Evolutionary conservation across 2,113 vertebrate genomes (phyloP).

Genomic region (Gulo gulo): DNA sequence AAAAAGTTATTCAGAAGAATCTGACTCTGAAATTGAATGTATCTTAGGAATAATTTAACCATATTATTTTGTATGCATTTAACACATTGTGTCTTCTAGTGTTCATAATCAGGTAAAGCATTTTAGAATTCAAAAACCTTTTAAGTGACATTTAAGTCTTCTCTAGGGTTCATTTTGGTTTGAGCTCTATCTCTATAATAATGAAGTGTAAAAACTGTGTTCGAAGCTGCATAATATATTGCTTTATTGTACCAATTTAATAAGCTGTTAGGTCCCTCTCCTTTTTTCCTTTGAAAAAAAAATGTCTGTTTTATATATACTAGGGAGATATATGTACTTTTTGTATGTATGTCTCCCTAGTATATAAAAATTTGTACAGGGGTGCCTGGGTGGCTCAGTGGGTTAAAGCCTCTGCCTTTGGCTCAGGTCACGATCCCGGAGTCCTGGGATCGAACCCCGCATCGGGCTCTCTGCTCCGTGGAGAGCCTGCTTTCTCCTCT

Average conservation of each 20-base stretch:
- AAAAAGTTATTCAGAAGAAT: neutral
- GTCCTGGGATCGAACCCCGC: too few species aligned
- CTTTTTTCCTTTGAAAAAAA: neutral
- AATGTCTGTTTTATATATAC: neutral
- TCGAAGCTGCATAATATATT: neutral
- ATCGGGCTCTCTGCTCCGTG: too few species aligned
- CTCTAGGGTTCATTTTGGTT: neutral
- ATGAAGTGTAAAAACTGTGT: neutral
- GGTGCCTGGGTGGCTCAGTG: too few species aligned
- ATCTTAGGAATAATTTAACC: neutral
- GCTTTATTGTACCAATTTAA: neutral
- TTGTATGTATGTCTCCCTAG: too few species aligned
- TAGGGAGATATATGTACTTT: neutral
- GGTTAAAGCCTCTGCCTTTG: too few species aligned
- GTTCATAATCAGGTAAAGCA: neutral
- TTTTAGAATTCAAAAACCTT: neutral
- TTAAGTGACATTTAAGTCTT: neutral
- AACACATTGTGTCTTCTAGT: neutral
- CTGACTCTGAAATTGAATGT: neutral
- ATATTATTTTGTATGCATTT: neutral
- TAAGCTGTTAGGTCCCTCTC: neutral
- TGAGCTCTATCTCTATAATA: neutral
- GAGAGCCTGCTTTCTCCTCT: too few species aligned
- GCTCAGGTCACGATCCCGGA: too few species aligned
- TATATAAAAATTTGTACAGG: too few species aligned